Base-by-base conservation (phyloP, 2,797 vertebrate species). In the Xyrichtys novacula region DNA sequence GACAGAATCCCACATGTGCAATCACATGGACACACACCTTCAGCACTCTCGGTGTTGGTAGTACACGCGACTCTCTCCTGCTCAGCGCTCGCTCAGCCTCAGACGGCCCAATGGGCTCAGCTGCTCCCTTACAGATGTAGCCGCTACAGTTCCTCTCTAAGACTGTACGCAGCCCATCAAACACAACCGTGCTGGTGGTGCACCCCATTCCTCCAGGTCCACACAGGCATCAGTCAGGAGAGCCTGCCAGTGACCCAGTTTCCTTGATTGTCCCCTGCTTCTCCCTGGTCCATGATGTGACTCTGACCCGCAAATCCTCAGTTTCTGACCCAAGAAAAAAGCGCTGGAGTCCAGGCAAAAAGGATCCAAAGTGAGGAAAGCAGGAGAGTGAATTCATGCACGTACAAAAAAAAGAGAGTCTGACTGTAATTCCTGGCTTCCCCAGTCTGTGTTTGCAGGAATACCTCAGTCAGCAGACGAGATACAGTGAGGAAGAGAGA, bases 141-240 rank as follows among this genome's bases (percentile, higher is more conserved):
- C 95, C 89, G 80, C 95, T 89, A 93, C 97, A 99, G 93, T 97
- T 98, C 90, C 96, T 96, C 87, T 97, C 96, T 74, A 98, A 91
- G 67, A 96, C 96, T 0, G 95, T 96, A 47, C 96, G 95, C 86
- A 99, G 95, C 78, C 96, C 96, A 85, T 97, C 96, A 81, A 96
- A 94, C 81, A 98, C 94, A 85, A 97, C 93, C 44, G 97, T 90
- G 67, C 97, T 98, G 86, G 96, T 96, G 84, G 96, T 97, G 94
- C 97, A 98, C 89, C 97, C 97, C 97, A 99, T 99, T 85, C 89
- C 95, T 85, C 65, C 90, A 87, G 92, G 79, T 94, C 93, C 93
- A 91, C 81, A 80, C 68, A 32, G 79, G 68, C 84, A 90, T 90
- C 88, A 85, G 84, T 91, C 89, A 92, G 76, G 79, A 80, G 71